Conservation (phyloP, 1,140 invertebrate genomes). For the Drosophila santomea region DNA sequence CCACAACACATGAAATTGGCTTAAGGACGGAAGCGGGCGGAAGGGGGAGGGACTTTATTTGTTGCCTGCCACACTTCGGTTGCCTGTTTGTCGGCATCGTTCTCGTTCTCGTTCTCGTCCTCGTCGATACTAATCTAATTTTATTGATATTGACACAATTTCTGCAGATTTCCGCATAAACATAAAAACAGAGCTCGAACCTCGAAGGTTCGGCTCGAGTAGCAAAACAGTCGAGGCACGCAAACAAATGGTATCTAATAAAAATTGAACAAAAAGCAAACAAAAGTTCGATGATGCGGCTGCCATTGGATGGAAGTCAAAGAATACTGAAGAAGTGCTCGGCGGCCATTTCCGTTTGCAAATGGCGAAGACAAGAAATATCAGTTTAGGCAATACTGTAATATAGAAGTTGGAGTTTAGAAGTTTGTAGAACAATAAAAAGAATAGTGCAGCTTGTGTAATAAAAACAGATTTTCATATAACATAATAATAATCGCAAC, state of each 20-base stretch:
- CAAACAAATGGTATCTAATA: slow-evolving; percentile 72
- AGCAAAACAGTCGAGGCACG: slow-evolving; percentile 34
- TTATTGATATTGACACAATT: slow-evolving; percentile 83
- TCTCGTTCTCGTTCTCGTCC: slow-evolving; percentile 7
- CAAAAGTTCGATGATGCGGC: slow-evolving; percentile 45
- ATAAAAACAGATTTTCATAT: not conserved
- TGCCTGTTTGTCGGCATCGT: slow-evolving; percentile 45
- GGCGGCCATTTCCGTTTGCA: slow-evolving; percentile 24
- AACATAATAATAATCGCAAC: not conserved
- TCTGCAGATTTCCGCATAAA: slow-evolving; percentile 82
- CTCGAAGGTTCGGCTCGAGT: slow-evolving; percentile 45
- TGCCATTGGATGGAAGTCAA: slow-evolving; percentile 29
- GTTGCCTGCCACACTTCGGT: slow-evolving; percentile 59
- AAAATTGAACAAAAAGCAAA: slow-evolving; percentile 51
- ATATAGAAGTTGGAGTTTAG: not conserved
- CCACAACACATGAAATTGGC: slow-evolving; percentile 55
- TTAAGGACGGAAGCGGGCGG: slow-evolving; percentile 8
- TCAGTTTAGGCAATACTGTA: slow-evolving; percentile 2
- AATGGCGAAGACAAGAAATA: slow-evolving; percentile 16
- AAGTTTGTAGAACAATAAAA: not conserved
- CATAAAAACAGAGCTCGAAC: slow-evolving; percentile 71
- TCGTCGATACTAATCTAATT: slow-evolving; percentile 82
- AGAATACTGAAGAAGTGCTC: slow-evolving; percentile 36
- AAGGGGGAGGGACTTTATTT: slow-evolving; percentile 49
- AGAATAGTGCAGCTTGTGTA: not conserved